Evolutionary conservation across 1,140 invertebrate species (phyloP).

Genomic region (Penaeus vannamei): DNA sequence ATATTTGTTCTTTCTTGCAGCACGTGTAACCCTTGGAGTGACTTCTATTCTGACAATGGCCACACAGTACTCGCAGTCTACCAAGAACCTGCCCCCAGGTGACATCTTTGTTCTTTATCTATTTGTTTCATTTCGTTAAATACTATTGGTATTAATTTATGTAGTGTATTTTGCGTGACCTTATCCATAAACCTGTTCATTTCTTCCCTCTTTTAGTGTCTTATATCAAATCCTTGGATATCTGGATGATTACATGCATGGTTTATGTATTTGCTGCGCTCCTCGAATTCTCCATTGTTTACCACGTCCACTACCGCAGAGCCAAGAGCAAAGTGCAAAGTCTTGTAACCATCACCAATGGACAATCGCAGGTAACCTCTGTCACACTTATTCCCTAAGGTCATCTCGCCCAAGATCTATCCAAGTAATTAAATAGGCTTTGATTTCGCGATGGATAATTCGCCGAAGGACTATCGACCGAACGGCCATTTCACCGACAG

Average conservation of each 20-base stretch:
- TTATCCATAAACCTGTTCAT: background rate
- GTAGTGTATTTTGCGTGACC: background rate
- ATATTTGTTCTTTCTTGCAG: slow-evolving; percentile 8
- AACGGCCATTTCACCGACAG: no score
- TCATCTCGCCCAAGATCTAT: no score
- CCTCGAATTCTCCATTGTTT: slow-evolving; percentile 69
- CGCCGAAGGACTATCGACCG: no score
- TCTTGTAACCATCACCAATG: background rate
- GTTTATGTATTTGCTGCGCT: slow-evolving; percentile 70
- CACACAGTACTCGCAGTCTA: slow-evolving; percentile 67
- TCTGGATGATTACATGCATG: slow-evolving; percentile 70
- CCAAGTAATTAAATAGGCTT: no score
- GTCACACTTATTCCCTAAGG: no score
- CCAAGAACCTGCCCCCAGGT: slow-evolving; percentile 66
- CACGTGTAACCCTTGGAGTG: slow-evolving; percentile 66
- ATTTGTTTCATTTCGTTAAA: background rate
- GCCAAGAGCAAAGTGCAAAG: background rate
- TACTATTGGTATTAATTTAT: no score
- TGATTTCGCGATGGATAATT: no score
- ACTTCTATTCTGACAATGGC: slow-evolving; percentile 68
- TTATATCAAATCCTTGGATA: slow-evolving; percentile 75
- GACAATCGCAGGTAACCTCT: background rate
- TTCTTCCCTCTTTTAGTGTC: slow-evolving; percentile 70
- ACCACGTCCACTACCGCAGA: slow-evolving; percentile 67
- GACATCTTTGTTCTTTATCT: background rate